These are phyloP conservation scores for Notodonta ziczac DNA, from an alignment of 2,888 invertebrate genomes.

Conservation along the genomic window DNA sequence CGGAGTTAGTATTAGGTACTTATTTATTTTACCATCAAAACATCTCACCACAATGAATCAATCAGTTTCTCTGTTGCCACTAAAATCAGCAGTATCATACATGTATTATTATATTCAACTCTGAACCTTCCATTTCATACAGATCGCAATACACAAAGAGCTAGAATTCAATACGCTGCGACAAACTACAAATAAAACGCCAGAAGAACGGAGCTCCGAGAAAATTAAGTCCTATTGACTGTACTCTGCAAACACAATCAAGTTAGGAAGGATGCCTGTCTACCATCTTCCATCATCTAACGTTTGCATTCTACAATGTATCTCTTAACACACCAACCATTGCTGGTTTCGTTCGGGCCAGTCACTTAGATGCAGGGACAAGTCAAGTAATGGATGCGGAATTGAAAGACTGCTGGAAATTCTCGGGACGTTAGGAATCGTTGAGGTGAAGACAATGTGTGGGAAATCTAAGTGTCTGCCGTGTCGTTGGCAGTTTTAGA, in stretches of 20 bases:
- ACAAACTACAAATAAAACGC: slow-evolving; percentile 52
- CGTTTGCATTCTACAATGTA: not conserved
- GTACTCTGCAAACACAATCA: slow-evolving; percentile 63
- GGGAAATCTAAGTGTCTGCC: slow-evolving; percentile 57
- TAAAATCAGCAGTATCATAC: not conserved
- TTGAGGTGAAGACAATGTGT: slow-evolving; percentile 53
- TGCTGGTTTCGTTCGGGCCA: not conserved
- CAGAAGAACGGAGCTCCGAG: slow-evolving; percentile 47
- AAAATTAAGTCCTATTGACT: slow-evolving; percentile 69
- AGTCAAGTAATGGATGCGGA: slow-evolving; percentile 19
- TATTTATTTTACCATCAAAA: no score
- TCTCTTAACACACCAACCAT: slow-evolving; percentile 9
- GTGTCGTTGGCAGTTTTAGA: slow-evolving; percentile 45
- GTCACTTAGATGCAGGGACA: fast-evolving
- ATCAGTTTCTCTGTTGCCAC: no score
- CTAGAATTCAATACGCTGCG: slow-evolving; percentile 37
- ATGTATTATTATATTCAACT: not conserved
- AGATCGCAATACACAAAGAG: slow-evolving; percentile 12
- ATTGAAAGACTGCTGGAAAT: not conserved
- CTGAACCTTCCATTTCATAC: not conserved
- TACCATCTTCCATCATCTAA: slow-evolving; percentile 18
- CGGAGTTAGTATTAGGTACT: no score
- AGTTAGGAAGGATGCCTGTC: slow-evolving; percentile 49
- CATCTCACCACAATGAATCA: no score
- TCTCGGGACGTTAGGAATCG: slow-evolving; percentile 46